Percentiles rank a stretch among this genome's conserved stretches.
These are phyloP conservation scores for Drosophila biarmipes DNA, from an alignment of 1,140 invertebrate genomes.

Conservation along the genomic window DNA sequence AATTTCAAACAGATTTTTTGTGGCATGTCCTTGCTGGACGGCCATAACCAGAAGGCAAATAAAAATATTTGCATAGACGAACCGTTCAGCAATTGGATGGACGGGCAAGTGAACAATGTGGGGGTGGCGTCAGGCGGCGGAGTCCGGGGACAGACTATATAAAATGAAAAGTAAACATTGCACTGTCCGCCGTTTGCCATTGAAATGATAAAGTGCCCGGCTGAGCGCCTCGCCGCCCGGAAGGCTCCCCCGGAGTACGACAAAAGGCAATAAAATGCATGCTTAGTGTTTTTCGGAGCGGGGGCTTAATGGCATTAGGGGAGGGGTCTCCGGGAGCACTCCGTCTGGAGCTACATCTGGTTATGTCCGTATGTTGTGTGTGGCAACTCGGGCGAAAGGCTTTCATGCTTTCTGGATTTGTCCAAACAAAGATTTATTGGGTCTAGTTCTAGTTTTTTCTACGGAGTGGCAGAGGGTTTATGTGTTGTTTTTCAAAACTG, in stretches of 20 bases:
- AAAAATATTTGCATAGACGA: slow-evolving; percentile 82
- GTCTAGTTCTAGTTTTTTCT: slow-evolving; percentile 33
- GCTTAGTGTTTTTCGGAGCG: slow-evolving; percentile 60
- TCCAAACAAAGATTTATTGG: slow-evolving; percentile 82
- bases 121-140: slow-evolving; percentile 8
- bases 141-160: slow-evolving; percentile 14
- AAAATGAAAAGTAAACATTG: slow-evolving; percentile 81
- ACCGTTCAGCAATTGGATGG: slow-evolving; percentile 66
- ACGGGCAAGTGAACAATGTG: slow-evolving; percentile 62
- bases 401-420: slow-evolving; percentile 77
- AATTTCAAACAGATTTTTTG: slow-evolving; percentile 15
- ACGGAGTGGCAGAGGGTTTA: background rate
- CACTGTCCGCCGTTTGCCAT: slow-evolving; percentile 65
- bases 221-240: slow-evolving; percentile 1
- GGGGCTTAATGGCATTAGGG: slow-evolving; percentile 71
- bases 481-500: slow-evolving; percentile 20
- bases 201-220: slow-evolving; percentile 78
- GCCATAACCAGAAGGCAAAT: slow-evolving; percentile 67
- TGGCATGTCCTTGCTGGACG: slow-evolving; percentile 52
- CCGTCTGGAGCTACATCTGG: slow-evolving; percentile 53
- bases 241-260: slow-evolving; percentile 26
- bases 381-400: slow-evolving; percentile 60
- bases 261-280: slow-evolving; percentile 82
- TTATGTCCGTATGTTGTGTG: slow-evolving; percentile 52
- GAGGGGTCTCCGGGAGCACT: slow-evolving; percentile 12